phyloP scores from a whole-genome alignment of 2,888 invertebrate genomes.

The Lapara coniferarum region DNA sequence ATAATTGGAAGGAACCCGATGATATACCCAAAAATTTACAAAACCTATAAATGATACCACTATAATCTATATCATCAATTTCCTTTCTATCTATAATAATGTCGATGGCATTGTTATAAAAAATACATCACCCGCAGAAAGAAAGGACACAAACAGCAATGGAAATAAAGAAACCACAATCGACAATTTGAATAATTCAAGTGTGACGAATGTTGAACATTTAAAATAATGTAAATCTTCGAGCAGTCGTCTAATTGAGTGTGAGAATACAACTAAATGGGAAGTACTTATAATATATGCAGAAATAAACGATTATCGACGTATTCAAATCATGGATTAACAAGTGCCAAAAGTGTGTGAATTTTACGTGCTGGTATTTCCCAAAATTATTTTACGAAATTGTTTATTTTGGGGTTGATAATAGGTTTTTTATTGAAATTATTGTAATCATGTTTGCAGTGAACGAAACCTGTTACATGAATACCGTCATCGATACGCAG shows the following conservation, averaged over 20 bases:
- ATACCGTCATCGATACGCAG: neutral
- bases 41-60: no score
- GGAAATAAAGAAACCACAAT: neutral
- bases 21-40: no score
- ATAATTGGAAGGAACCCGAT: no score
- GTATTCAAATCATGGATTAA: conserved; percentile 61
- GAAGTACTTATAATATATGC: conserved; percentile 46
- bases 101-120: no score
- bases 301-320: conserved; percentile 56
- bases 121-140: neutral
- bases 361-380: conserved; percentile 54
- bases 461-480: neutral
- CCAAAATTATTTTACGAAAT: conserved; percentile 48
- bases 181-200: conserved; percentile 74
- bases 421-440: conserved; percentile 27
- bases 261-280: conserved; percentile 51
- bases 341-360: conserved; percentile 63
- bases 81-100: no score
- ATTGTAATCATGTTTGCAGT: neutral
- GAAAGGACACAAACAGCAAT: neutral
- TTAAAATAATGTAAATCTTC: conserved; percentile 64
- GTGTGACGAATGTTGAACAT: conserved; percentile 65
- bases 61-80: no score
- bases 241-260: conserved; percentile 69
- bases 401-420: conserved; percentile 15